phyloP scores from a whole-genome alignment of 2,888 invertebrate genomes.

The Cepaea hortensis region DNA sequence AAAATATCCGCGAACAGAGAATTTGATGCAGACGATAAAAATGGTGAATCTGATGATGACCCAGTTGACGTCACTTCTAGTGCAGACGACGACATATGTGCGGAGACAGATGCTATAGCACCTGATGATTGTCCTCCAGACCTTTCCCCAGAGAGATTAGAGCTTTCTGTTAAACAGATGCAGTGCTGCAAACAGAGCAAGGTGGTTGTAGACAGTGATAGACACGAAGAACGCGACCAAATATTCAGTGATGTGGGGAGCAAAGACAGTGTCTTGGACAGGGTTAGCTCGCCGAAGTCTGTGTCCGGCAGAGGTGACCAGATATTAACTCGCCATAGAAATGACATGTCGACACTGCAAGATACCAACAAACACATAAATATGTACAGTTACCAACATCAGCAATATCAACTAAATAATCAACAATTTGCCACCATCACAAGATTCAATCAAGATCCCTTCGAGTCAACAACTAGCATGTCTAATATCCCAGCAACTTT shows the following conservation, averaged over 20 bases:
- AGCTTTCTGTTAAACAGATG: background rate
- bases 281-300: background rate
- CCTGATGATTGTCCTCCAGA: background rate
- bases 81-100: background rate
- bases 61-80: slow-evolving; percentile 30
- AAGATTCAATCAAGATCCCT: slow-evolving; percentile 1
- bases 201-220: background rate
- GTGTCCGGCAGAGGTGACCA: background rate
- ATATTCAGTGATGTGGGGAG: background rate
- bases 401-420: background rate
- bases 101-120: background rate
- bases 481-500: background rate
- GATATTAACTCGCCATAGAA: background rate
- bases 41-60: slow-evolving; percentile 32
- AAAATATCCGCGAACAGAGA: background rate
- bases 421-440: slow-evolving; percentile 5
- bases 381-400: background rate
- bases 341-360: background rate
- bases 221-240: background rate
- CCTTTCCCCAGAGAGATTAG: background rate
- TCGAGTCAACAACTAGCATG: background rate
- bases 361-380: background rate
- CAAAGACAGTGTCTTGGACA: background rate
- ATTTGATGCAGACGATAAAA: background rate
- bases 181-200: background rate